phyloP scores from a whole-genome alignment of 2,113 vertebrate species.

The Caranx melampygus region DNA sequence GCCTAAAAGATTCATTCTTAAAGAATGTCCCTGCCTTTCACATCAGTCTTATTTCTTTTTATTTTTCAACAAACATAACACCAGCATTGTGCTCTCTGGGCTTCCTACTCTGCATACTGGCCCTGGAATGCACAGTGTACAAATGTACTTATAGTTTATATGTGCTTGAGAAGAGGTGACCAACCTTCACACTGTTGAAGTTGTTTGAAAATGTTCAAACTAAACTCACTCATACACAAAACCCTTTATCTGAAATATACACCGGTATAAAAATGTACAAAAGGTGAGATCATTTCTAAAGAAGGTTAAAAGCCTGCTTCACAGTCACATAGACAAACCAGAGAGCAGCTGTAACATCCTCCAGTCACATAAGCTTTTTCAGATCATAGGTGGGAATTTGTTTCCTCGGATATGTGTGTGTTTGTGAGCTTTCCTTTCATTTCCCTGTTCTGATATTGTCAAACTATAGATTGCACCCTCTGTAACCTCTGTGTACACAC shows the following conservation, averaged over 20 bases:
- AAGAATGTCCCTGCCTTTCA: no score
- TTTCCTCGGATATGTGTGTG: neutral
- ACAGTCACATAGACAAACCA: neutral
- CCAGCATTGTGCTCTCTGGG: neutral
- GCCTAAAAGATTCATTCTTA: no score
- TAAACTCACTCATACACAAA: neutral
- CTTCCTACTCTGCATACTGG: no score
- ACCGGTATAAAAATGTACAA: neutral
- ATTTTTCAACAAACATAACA: neutral
- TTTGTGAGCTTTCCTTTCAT: neutral
- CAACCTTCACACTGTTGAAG: neutral
- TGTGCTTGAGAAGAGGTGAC: slow-evolving; percentile 4
- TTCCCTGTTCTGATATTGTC: neutral
- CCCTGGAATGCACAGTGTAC: neutral
- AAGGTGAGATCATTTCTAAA: neutral
- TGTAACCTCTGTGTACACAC: neutral
- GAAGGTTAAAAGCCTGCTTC: neutral
- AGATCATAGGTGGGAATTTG: neutral
- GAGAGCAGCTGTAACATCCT: neutral
- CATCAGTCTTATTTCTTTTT: no score
- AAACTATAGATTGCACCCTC: neutral
- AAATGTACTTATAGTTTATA: neutral
- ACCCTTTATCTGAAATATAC: neutral
- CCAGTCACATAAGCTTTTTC: neutral
- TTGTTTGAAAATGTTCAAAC: neutral